Evolutionary conservation across 2,888 invertebrate genomes (phyloP).

Genomic region (Caenorhabditis wallacei): DNA sequence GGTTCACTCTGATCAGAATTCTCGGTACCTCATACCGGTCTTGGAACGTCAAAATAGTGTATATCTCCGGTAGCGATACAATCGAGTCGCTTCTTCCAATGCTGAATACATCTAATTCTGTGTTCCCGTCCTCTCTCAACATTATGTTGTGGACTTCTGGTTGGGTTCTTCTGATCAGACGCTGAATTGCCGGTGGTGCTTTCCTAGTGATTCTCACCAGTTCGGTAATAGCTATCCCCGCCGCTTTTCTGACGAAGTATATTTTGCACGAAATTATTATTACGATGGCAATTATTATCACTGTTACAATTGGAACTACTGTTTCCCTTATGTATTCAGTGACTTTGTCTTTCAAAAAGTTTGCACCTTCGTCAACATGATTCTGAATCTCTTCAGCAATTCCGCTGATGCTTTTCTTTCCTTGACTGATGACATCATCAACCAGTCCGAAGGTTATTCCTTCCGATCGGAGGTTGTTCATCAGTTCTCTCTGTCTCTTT

Average conservation of each 20-base stretch:
- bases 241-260: not conserved
- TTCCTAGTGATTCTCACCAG: not conserved
- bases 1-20: not conserved
- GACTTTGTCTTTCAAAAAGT: not conserved
- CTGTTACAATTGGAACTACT: not conserved
- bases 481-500: slow-evolving; percentile 4
- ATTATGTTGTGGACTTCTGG: slow-evolving; percentile 15
- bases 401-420: not conserved
- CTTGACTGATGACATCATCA: not conserved
- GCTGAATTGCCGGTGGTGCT: not conserved
- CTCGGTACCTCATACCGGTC: not conserved
- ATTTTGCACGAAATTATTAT: not conserved
- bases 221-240: not conserved
- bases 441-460: not conserved
- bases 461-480: not conserved
- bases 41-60: not conserved
- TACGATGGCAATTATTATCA: not conserved
- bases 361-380: not conserved
- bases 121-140: not conserved
- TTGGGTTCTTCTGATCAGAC: not conserved
- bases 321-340: not conserved
- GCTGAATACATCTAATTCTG: not conserved
- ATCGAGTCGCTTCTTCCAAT: not conserved
- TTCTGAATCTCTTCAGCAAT: not conserved
- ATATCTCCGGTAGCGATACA: not conserved